Evolutionary conservation across 2,113 vertebrate species (phyloP).

Genomic region (Paratilapia polleni): DNA sequence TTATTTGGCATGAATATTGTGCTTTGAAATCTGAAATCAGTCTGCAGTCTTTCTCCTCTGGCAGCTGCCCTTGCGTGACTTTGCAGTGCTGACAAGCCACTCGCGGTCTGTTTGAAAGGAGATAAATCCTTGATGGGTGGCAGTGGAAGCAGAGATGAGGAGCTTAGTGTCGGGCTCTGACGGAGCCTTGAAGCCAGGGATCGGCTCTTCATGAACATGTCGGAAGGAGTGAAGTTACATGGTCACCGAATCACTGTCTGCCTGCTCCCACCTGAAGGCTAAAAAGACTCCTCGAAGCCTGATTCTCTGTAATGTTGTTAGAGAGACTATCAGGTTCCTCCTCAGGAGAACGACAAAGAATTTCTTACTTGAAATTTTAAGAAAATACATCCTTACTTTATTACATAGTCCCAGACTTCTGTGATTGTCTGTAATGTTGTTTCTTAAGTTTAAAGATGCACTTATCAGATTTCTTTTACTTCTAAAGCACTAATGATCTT

Average conservation of each 20-base stretch:
- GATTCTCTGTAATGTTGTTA: background rate
- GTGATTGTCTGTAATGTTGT: background rate
- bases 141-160: constrained; percentile 53
- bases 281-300: background rate
- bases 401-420: background rate
- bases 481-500: too few relatives aligned
- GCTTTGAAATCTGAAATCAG: constrained; percentile 69
- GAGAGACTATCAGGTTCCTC: constrained; percentile 4
- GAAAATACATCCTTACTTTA: background rate
- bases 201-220: constrained; percentile 53
- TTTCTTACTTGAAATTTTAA: background rate
- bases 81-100: constrained; percentile 48
- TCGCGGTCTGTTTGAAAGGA: constrained; percentile 62
- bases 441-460: background rate
- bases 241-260: background rate
- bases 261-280: constrained; percentile 29
- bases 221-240: constrained; percentile 47
- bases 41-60: constrained; percentile 26
- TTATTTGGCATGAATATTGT: constrained; percentile 56
- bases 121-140: constrained; percentile 67
- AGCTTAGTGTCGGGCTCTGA: constrained; percentile 67
- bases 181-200: constrained; percentile 33
- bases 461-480: too few relatives aligned
- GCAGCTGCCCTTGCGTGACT: constrained; percentile 71
- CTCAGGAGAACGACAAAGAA: background rate